These are phyloP conservation scores for Drosophila nr. fundita DNA, from an alignment of 2,888 invertebrate species.

Conservation along the genomic window DNA sequence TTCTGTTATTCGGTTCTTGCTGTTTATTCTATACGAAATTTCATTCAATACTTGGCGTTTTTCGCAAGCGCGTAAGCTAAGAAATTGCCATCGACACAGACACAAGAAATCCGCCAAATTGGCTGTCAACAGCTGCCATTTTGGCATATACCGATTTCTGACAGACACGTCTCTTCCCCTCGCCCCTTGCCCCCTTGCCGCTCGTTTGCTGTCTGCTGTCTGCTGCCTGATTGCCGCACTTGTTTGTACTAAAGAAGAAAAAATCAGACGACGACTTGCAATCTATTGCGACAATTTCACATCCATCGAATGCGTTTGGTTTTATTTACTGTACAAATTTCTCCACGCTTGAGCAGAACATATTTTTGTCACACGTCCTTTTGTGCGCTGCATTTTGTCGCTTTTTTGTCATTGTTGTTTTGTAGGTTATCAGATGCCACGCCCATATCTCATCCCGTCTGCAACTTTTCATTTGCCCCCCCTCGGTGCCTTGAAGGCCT, in stretches of 20 bases:
- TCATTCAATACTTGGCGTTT: constrained; percentile 40
- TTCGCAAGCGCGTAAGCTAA: constrained; percentile 34
- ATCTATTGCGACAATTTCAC: constrained; percentile 35
- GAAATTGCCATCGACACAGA: constrained; percentile 28
- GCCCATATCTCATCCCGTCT: not conserved
- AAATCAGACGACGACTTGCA: constrained; percentile 39
- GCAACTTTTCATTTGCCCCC: not conserved
- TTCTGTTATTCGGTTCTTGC: not conserved
- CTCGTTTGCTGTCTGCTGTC: constrained; percentile 1
- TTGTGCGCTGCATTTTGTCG: not conserved
- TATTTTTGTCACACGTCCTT: not conserved
- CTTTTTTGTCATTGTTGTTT: constrained; percentile 6
- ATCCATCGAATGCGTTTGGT: constrained; percentile 43
- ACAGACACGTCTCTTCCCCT: constrained; percentile 21
- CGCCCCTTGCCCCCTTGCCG: not conserved
- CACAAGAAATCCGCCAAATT: constrained; percentile 51
- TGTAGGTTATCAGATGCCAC: constrained; percentile 18
- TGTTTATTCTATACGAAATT: constrained; percentile 45
- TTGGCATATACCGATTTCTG: constrained; percentile 18
- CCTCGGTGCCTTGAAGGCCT: constrained; percentile 2
- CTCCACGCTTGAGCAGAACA: constrained; percentile 1
- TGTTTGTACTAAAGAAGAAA: constrained; percentile 36
- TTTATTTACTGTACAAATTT: constrained; percentile 53
- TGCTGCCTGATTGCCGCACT: constrained; percentile 48
- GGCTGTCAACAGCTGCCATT: constrained; percentile 66